Percentiles rank a stretch among this genome's conserved stretches.
phyloP scores from a whole-genome alignment of 1,140 invertebrate species.

The Trichomalopsis sarcophagae region DNA sequence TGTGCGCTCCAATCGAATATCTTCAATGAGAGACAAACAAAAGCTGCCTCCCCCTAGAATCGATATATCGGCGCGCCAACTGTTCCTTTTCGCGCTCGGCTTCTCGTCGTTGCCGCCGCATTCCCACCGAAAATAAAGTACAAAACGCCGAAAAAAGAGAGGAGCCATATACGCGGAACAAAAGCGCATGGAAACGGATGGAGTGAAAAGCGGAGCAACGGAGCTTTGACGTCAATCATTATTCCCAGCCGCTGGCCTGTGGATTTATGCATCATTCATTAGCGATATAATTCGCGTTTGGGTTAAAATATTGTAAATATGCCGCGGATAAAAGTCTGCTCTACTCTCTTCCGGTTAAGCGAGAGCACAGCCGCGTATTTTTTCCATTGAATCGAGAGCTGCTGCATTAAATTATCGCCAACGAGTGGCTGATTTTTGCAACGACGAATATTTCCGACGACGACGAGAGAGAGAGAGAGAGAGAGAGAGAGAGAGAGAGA shows the following conservation, averaged over 20 bases:
- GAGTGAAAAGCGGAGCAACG: not conserved
- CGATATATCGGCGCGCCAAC: conserved; percentile 49
- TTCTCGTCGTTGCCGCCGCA: not conserved
- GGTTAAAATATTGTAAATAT: not conserved
- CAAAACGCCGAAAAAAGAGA: not conserved
- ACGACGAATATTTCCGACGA: too few species aligned
- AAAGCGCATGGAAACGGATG: not conserved
- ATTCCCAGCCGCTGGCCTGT: not conserved
- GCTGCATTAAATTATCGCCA: conserved; percentile 26
- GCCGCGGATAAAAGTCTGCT: too few species aligned
- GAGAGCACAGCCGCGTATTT: not conserved
- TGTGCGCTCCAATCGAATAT: conserved; percentile 34
- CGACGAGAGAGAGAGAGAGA: too few species aligned
- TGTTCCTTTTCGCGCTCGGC: conserved; percentile 32
- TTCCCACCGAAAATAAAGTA: conserved; percentile 24
- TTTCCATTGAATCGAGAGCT: not conserved
- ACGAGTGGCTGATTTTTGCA: not conserved
- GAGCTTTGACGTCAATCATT: conserved; percentile 42
- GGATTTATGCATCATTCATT: conserved; percentile 19
- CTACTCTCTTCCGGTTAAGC: too few species aligned
- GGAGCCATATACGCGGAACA: not conserved
- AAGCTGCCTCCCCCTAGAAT: conserved; percentile 22
- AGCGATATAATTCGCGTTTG: conserved; percentile 14
- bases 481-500: too few species aligned
- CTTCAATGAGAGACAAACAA: conserved; percentile 50